Evolutionary conservation across 2,113 vertebrate species (phyloP).

Genomic region (Oenanthe melanoleuca): DNA sequence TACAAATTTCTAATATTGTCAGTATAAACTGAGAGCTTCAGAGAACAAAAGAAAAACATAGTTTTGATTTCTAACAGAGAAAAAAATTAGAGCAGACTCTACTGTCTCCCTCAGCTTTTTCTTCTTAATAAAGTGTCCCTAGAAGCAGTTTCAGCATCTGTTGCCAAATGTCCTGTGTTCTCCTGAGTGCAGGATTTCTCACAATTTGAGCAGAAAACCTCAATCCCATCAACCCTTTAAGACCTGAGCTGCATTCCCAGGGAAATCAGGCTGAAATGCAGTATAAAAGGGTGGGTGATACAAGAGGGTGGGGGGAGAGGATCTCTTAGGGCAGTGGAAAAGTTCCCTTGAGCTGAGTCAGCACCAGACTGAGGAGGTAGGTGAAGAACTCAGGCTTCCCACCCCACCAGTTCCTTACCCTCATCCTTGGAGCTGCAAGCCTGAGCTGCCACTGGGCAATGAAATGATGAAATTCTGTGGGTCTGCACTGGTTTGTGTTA

Average conservation of each 20-base stretch:
- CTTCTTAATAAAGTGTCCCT: not conserved
- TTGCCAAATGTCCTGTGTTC: not conserved
- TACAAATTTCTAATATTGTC: not conserved
- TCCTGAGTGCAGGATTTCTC: not conserved
- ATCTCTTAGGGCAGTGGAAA: no score
- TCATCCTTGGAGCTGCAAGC: not conserved
- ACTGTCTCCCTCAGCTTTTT: not conserved
- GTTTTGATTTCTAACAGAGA: not conserved
- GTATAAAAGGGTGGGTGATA: not conserved
- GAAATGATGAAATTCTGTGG: not conserved
- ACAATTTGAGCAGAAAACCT: not conserved
- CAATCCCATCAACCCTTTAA: not conserved
- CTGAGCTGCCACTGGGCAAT: not conserved
- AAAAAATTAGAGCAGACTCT: not conserved
- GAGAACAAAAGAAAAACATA: not conserved
- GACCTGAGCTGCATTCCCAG: not conserved
- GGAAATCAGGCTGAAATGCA: not conserved
- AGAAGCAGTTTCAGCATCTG: not conserved
- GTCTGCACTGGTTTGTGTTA: not conserved
- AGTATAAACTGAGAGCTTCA: not conserved
- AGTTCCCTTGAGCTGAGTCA: not conserved
- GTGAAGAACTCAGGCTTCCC: not conserved
- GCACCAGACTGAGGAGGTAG: not conserved
- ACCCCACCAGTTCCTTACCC: not conserved
- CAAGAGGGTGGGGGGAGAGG: accelerated